Conservation (phyloP, 2,888 invertebrate species). For the Nomada hirtipes region DNA sequence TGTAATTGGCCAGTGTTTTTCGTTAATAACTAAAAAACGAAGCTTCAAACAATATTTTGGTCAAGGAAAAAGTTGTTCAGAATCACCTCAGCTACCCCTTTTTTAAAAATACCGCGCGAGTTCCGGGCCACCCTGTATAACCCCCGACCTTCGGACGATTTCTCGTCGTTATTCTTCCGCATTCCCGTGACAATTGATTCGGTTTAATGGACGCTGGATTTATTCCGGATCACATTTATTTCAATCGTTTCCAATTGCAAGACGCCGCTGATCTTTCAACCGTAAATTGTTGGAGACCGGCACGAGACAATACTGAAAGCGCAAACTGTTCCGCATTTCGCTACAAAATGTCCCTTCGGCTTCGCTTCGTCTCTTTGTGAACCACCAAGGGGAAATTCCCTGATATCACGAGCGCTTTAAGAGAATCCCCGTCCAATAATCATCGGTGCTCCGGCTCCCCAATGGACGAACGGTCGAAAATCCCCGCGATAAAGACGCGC, state of each 20-base stretch:
- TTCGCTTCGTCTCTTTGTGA: conserved; percentile 17
- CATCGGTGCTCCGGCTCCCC: conserved; percentile 23
- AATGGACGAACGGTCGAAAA: conserved; percentile 56
- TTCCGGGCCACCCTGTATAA: too few relatives aligned
- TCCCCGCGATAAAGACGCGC: conserved; percentile 66
- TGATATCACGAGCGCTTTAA: conserved; percentile 35
- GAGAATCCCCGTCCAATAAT: conserved; percentile 45
- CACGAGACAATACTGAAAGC: not conserved
- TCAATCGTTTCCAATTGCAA: not conserved
- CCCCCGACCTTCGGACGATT: too few relatives aligned
- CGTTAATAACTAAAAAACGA: too few relatives aligned
- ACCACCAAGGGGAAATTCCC: not conserved
- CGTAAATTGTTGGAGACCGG: not conserved
- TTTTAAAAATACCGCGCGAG: too few relatives aligned
- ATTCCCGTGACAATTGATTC: too few relatives aligned
- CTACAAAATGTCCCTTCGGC: not conserved
- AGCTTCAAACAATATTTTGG: too few relatives aligned
- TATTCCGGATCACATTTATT: not conserved
- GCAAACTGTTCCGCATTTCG: not conserved
- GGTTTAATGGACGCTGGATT: not conserved
- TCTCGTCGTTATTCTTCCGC: too few relatives aligned
- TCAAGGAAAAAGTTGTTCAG: too few relatives aligned
- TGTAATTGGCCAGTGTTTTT: too few relatives aligned
- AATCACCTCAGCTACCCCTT: too few relatives aligned
- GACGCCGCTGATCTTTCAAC: not conserved